These are phyloP conservation scores for Operophtera brumata DNA, from an alignment of 2,888 invertebrate species.

Conservation along the genomic window DNA sequence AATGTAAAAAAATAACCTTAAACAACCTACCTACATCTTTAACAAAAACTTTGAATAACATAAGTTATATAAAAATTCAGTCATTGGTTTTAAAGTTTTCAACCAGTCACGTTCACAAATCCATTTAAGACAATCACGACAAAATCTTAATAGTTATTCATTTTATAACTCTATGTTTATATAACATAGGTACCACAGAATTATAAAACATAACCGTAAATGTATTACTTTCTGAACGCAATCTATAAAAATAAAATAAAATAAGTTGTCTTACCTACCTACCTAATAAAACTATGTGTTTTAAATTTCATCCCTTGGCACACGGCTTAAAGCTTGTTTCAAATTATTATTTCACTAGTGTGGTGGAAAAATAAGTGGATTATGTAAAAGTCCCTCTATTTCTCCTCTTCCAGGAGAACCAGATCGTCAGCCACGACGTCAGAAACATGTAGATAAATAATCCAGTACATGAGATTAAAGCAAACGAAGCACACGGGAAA, in stretches of 20 bases:
- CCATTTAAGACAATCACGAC: too few relatives aligned
- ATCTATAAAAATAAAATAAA: background rate
- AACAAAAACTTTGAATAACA: background rate
- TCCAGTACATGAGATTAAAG: slow-evolving; percentile 99
- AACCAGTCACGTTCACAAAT: background rate
- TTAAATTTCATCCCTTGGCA: background rate
- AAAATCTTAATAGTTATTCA: background rate
- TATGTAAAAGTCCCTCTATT: slow-evolving; percentile 67
- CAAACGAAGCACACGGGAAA: slow-evolving; percentile 99
- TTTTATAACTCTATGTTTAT: background rate
- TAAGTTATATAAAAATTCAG: slow-evolving; percentile 1
- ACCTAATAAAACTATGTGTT: background rate
- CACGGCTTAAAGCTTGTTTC: slow-evolving; percentile 43
- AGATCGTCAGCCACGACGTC: slow-evolving; percentile 97
- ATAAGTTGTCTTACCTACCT: background rate
- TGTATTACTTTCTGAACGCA: background rate
- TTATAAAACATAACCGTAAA: too few relatives aligned
- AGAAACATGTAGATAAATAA: slow-evolving; percentile 97
- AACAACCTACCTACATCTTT: background rate
- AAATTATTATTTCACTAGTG: slow-evolving; percentile 58
- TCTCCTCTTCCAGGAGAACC: slow-evolving; percentile 87
- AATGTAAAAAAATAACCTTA: too few relatives aligned
- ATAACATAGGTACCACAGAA: too few relatives aligned
- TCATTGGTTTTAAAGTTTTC: background rate
- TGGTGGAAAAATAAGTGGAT: slow-evolving; percentile 68